Conservation (phyloP, 2,113 vertebrate species). For the Telmatochromis bifrenatus region DNA sequence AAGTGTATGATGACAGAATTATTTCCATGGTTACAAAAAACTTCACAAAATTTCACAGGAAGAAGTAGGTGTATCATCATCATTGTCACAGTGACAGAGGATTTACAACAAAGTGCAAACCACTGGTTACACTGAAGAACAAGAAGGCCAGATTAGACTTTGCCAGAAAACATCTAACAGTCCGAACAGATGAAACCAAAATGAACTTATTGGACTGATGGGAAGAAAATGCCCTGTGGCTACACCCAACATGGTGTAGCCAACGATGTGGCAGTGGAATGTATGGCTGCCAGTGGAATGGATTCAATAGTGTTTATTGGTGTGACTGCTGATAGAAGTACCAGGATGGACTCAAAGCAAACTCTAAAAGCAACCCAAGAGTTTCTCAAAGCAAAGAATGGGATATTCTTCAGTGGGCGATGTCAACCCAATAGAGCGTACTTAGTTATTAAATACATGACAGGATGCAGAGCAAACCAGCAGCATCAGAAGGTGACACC, state of each 20-base stretch:
- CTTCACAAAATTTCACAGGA: background rate
- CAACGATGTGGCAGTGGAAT: background rate
- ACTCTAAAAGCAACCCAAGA: background rate
- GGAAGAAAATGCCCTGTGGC: too few species aligned
- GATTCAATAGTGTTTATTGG: background rate
- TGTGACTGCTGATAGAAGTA: background rate
- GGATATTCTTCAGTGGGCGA: fast-evolving
- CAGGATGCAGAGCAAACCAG: background rate
- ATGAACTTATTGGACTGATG: background rate
- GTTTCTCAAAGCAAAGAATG: background rate
- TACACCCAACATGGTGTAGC: background rate
- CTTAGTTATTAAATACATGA: background rate
- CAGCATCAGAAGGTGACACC: background rate
- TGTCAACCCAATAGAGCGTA: fast-evolving
- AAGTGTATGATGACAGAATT: background rate
- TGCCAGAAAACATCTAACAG: background rate
- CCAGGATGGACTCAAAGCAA: background rate
- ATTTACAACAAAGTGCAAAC: background rate
- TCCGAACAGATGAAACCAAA: background rate
- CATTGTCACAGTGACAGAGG: background rate
- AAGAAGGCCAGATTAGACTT: background rate
- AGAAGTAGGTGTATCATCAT: background rate
- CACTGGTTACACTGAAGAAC: background rate
- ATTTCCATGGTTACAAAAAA: background rate
- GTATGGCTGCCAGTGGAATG: background rate